Evolutionary conservation across 2,888 invertebrate species (phyloP).

Genomic region (Rhaphigaster nebulosa): DNA sequence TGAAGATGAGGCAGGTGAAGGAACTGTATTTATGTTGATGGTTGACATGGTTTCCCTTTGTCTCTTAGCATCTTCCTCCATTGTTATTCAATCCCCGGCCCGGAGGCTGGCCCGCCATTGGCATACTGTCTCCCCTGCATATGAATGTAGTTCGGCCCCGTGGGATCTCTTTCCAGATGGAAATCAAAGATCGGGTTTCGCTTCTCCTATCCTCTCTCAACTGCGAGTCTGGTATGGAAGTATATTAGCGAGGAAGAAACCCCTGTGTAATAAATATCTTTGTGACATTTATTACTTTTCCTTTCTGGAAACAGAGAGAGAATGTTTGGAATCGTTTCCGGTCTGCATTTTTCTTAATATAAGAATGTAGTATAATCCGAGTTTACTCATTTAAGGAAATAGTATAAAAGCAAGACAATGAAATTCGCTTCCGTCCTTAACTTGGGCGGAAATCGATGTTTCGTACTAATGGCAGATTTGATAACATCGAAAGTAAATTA

Average conservation of each 20-base stretch:
- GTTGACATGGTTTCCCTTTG: conserved; percentile 44
- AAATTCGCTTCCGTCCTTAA: no score
- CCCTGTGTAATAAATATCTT: background rate
- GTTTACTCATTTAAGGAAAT: background rate
- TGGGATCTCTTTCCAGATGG: conserved; percentile 37
- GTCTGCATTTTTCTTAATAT: background rate
- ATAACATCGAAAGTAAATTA: no score
- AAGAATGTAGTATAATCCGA: background rate
- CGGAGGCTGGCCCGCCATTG: background rate
- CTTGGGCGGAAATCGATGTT: no score
- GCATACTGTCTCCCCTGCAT: background rate
- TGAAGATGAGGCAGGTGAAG: conserved; percentile 1
- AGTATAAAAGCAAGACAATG: background rate
- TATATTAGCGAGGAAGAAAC: background rate
- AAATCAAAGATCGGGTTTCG: conserved; percentile 48
- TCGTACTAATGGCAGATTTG: no score
- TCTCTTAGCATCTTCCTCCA: background rate
- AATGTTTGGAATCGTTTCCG: background rate
- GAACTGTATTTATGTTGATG: conserved; percentile 32
- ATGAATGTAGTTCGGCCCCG: conserved; percentile 15
- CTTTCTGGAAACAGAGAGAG: background rate
- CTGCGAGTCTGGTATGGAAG: background rate
- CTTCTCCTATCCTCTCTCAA: background rate
- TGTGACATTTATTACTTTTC: background rate
- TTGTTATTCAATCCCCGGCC: conserved; percentile 26